Evolutionary conservation across 1,140 invertebrate genomes (phyloP), one percentile per base, ranked within the genome.

Genomic region (Phthorimaea operculella): DNA sequence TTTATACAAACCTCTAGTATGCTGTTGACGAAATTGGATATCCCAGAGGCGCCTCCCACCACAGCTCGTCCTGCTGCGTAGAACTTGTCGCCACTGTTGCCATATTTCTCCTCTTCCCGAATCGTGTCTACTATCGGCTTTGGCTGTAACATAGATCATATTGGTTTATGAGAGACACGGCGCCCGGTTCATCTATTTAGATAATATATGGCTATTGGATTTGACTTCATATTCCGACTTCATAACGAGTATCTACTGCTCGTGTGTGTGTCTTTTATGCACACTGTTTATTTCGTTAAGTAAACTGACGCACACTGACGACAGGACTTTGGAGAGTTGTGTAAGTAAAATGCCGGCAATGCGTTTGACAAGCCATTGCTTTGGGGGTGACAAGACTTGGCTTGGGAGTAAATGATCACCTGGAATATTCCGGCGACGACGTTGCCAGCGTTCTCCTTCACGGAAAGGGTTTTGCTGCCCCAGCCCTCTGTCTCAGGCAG

Each of bases 101-200:
- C 91, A 67, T 92, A 92, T 67, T 92, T 92, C 28, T 92, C 90
- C 45, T 91, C 86, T 69, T 92, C 90, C 51, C 70, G 78, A 52
- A 91, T 90, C 12, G 87, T 88, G 61, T 92, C 91, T 0, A 92
- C 87, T n/a, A 92, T 83, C 0, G 91, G 90, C 57, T 87, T 86
- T 0, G 90, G 90, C 76, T 88, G 63, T 12, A 69, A 68, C 42
- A 39, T 2, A n/a, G 36, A 39, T 28, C n/a, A n/a, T n/a, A n/a
- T n/a, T n/a, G n/a, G n/a, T n/a, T n/a, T n/a, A n/a, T n/a, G n/a
- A n/a, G n/a, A n/a, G n/a, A n/a, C n/a, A n/a, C n/a, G n/a, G n/a
- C n/a, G n/a, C n/a, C n/a, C n/a, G n/a, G n/a, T n/a, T n/a, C n/a
- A n/a, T n/a, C n/a, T n/a, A n/a, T n/a, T n/a, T n/a, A n/a, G n/a